Evolutionary conservation across 1,140 invertebrate species (phyloP), one percentile per base, ranked within the genome.

Genomic region (Atta texana): DNA sequence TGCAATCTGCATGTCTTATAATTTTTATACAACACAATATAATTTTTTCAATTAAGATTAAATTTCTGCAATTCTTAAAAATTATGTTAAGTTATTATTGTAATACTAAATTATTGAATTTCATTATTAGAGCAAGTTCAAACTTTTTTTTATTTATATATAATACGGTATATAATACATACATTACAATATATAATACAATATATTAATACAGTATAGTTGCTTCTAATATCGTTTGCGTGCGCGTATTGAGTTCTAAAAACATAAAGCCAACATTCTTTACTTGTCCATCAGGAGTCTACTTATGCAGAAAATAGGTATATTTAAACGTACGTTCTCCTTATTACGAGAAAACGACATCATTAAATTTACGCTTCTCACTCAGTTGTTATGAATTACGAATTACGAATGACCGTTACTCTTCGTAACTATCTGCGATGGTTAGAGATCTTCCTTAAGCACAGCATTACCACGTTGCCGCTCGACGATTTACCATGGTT

Each of bases 321-420:
- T 44, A 61, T 75, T 39, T 57, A 61, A 75, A n/a, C 61, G 24
- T 74, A 55, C 69, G 74, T n/a, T 84, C 14, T 84, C 55, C 39
- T 74, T 75, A 75, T 75, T 84, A 21, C 28, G 51, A 39, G 49
- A 8, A 44, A 44, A 44, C 39, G 24, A 51, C 39, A 24, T 84
- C 24, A 14, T 84, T 61, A 82, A 82, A 21, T 24, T 39, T 24
- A 49, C 14, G 59, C 8, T 61, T 44, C 4, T 82, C 24, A 24
- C 8, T 59, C 53, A 24, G 6, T 57, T 66, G 21, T 82, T 74
- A 82, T 7, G 18, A 82, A 81, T 81, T 72, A 72, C 53, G 53
- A 71, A 84, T 84, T 84, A 84, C 55, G 69, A 75, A 55, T 39
- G 28, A 74, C 39, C 80, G 28, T 84, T 82, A 82, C 24, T 82